These are phyloP conservation scores for Chlamydotis undulata DNA, from an alignment of 2,113 vertebrate species.

Conservation along the genomic window DNA sequence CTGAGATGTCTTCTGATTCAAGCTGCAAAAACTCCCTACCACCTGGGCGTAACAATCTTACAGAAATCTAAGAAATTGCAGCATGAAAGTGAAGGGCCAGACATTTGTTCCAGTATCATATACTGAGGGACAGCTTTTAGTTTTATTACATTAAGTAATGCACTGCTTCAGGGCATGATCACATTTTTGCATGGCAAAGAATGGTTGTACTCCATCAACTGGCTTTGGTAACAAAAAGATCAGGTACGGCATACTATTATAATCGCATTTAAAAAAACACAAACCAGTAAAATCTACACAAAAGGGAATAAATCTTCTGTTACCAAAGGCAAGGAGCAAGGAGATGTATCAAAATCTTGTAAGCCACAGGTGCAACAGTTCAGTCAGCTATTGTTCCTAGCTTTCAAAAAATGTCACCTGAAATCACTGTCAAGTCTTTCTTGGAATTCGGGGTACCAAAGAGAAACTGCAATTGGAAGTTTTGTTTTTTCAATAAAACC, in stretches of 20 bases:
- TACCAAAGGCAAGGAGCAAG: constrained; percentile 33
- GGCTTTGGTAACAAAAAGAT: neutral
- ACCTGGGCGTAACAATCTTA: rapidly evolving
- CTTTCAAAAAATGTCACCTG: neutral
- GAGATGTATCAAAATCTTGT: neutral
- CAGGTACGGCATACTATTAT: neutral
- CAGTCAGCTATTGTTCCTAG: neutral
- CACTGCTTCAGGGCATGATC: neutral
- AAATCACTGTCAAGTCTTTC: neutral
- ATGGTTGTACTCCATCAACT: neutral
- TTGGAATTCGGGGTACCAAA: neutral
- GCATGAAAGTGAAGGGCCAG: neutral
- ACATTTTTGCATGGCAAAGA: neutral
- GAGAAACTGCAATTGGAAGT: neutral
- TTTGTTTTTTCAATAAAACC: neutral
- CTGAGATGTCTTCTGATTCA: neutral
- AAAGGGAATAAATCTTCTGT: neutral
- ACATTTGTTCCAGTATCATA: neutral
- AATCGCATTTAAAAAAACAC: neutral
- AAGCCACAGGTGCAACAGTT: neutral
- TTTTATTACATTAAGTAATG: neutral
- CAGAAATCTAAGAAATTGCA: neutral
- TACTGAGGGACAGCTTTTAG: neutral
- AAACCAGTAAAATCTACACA: neutral
- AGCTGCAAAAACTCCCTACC: neutral